Conservation (phyloP, 1,140 invertebrate genomes). For the Neodiprion virginianus region DNA sequence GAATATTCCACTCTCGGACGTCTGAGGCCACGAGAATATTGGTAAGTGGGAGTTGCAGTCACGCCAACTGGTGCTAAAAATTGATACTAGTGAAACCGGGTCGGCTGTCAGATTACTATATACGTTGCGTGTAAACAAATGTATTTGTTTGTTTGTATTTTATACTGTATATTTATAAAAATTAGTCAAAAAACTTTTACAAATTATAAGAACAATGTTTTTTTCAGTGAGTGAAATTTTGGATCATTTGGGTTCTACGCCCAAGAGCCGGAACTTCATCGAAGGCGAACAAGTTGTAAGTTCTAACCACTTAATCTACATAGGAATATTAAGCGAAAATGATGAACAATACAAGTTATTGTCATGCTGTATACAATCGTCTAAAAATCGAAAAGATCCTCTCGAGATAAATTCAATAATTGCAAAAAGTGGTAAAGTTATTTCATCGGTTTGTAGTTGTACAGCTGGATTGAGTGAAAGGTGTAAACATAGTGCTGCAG, state of each 20-base stretch:
- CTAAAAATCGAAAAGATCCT: too few relatives aligned
- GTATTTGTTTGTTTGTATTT: constrained; percentile 9
- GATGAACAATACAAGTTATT: too few relatives aligned
- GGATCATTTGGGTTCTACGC: constrained; percentile 17
- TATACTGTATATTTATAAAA: background rate
- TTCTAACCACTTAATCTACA: background rate
- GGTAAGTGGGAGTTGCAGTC: constrained; percentile 17
- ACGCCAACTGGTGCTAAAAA: constrained; percentile 12
- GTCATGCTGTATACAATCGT: too few relatives aligned
- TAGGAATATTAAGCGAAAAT: too few relatives aligned
- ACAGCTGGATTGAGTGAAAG: too few relatives aligned
- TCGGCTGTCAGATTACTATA: constrained; percentile 10
- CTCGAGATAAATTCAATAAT: too few relatives aligned
- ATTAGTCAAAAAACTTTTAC: constrained; percentile 14
- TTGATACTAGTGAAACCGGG: constrained; percentile 15
- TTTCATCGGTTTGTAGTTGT: too few relatives aligned
- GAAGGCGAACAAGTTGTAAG: constrained; percentile 15
- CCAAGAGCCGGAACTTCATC: background rate
- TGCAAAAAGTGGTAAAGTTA: too few relatives aligned
- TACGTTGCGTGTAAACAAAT: constrained; percentile 14
- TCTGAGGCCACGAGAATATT: too few relatives aligned
- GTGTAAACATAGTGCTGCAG: too few relatives aligned
- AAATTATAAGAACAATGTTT: constrained; percentile 12
- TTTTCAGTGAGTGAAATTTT: constrained; percentile 13
- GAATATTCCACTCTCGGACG: too few relatives aligned